Base-by-base conservation (phyloP, 2,888 invertebrate genomes). In the Pteria penguin region DNA sequence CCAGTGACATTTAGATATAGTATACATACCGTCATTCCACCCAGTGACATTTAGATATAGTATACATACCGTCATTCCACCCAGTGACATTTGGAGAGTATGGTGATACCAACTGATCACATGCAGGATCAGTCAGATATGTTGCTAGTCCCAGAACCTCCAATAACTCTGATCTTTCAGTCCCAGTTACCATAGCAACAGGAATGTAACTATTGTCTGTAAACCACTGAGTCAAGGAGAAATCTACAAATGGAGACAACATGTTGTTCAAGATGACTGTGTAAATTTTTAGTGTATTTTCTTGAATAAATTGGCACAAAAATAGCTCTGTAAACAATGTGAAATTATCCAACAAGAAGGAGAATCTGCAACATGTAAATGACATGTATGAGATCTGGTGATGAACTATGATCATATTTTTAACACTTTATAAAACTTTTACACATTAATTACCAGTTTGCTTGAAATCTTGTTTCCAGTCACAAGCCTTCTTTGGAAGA, bases 141-240 rank as follows among this genome's bases (percentile, higher is more conserved):
- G 55, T 67, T 22, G 79, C 62, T 26, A 82, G 27, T 27, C 74
- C 79, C 1, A 82, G 67, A 32, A 74, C 78, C 62, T 79, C 79
- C 55, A 78, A 33, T 24, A 82, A 70, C 11, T 82, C 75, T 22
- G 58, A 58, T 14, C 32, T 36, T 26, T 36, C 52, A 61, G 55
- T 45, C 5, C 45, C 61, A 11, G 70, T 60, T 54, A 70, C n/a
- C 33, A 61, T 45, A 5, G 54, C 55, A 5, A 61, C 26, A 22
- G 52, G 31, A 31, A 52, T 52, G 24, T 60, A 31, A 65, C 71
- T 68, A n/a, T 69, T 57, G 4, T 72, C 72, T 22, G 61, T 62
- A 8, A 74, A 66, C 79, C 79, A 82, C 11, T 67, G 45, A 2
- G 72, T 58, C 24, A 78, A 60, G 11, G 71, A 72, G 60, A 82